Base-by-base conservation (phyloP, 2,113 vertebrate species). In the Colinus virginianus region DNA sequence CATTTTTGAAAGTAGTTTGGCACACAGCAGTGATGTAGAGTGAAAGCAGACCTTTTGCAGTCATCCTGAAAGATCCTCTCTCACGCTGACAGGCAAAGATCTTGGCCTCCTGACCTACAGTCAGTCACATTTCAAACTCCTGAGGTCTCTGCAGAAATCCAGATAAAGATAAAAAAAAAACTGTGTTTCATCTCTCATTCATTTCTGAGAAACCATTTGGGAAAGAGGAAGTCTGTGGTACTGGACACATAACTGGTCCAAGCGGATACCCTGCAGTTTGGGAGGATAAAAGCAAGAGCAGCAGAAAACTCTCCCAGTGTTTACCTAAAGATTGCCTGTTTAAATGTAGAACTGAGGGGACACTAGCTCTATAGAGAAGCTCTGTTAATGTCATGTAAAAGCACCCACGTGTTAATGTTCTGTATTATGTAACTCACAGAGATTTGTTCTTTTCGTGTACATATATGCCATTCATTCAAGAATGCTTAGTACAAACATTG, bases 61-160 rank as follows among this genome's bases (percentile, higher is more conserved):
- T 55, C 48, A 59, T 17, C 34, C 16, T 30, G 32, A 46, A 34
- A 36, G 28, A 71, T 85, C n/a, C 23, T 45, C 34, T 79, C 51
- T 89, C 84, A 34, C 6, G 21, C 7, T 77, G 45, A 74, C n/a
- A 51, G 84, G 48, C 11, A 56, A 40, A 84, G 63, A 78, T 14
- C 82, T 78, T 64, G 78, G 34, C 28, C 43, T 81, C 12, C 15
- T 5, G 46, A 20, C 15, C 25, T 75, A 51, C 62, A 59, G 68
- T 66, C 61, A 48, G 68, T 66, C 61, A 48, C 43, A 43, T 61
- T 87, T 81, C 55, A 77, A 40, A 63, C 51, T 93, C 42, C 28
- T 30, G 61, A 67, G 66, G 16, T 91, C 70, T 70, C 26, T 79
- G 72, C 78, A 90, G 55, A 93, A 95, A 88, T 72, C 28, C 58